Evolutionary conservation across 2,797 vertebrate species (phyloP).

Genomic region (Melopsittacus undulatus): DNA sequence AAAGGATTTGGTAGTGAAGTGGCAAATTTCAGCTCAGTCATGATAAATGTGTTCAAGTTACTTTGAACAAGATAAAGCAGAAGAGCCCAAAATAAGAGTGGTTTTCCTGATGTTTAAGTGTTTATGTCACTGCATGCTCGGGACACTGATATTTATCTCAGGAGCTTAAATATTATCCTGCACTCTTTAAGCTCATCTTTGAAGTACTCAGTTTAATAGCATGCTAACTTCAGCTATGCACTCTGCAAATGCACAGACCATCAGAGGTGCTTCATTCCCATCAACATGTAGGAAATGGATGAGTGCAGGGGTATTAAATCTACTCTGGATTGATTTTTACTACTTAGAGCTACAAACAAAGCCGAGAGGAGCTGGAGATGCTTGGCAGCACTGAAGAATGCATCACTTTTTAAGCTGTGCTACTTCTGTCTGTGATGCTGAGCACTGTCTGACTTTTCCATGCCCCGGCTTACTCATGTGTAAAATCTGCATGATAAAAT

Average conservation of each 20-base stretch:
- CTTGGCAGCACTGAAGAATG: neutral
- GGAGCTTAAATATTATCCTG: neutral
- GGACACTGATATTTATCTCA: neutral
- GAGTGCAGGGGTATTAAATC: neutral
- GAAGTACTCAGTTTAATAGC: neutral
- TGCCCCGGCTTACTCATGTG: neutral
- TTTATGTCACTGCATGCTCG: neutral
- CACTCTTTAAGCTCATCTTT: neutral
- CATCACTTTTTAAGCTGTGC: neutral
- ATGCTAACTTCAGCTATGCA: neutral
- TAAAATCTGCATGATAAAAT: slow-evolving; percentile 8
- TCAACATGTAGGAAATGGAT: neutral
- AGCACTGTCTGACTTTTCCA: neutral
- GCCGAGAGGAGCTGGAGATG: neutral
- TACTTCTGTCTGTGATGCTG: neutral
- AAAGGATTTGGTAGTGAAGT: neutral
- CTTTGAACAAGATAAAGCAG: neutral
- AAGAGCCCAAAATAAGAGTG: neutral
- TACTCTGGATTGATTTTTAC: neutral
- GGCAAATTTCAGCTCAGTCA: neutral
- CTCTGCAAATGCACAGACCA: neutral
- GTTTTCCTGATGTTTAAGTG: neutral
- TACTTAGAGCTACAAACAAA: neutral
- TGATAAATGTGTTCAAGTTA: neutral
- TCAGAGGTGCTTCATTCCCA: neutral